These are phyloP conservation scores for Dynastes grantii DNA, from an alignment of 2,888 invertebrate genomes.

Conservation along the genomic window DNA sequence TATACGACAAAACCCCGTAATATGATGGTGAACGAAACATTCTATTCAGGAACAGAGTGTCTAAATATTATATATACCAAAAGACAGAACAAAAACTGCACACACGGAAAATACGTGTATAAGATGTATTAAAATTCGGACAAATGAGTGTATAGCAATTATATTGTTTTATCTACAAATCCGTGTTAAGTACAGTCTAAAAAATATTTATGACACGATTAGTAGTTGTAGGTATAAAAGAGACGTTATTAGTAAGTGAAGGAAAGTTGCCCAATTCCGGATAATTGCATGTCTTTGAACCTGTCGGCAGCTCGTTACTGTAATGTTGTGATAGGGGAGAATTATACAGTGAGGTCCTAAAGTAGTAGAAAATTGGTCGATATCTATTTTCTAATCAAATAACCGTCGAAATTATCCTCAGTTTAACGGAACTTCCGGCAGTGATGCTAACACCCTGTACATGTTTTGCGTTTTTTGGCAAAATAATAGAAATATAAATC, in stretches of 20 bases:
- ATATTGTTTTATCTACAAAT: conserved; percentile 30
- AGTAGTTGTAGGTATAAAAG: conserved; percentile 5
- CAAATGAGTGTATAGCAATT: conserved; percentile 17
- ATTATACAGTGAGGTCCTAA: no score
- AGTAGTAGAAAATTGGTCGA: no score
- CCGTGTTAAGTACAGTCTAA: conserved; percentile 18
- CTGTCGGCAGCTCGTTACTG: no score
- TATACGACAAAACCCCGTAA: conserved; percentile 44
- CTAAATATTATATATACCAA: conserved; percentile 28
- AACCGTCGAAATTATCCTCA: no score
- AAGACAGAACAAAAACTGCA: conserved; percentile 6
- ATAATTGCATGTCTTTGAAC: neutral
- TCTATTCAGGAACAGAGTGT: conserved; percentile 46
- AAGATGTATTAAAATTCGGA: neutral
- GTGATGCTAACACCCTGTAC: no score
- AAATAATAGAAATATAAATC: no score
- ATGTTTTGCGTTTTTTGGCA: no score
- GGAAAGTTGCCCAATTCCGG: neutral
- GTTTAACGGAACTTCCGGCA: no score
- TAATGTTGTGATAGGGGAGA: no score
- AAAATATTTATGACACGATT: conserved; percentile 6
- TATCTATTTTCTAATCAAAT: no score
- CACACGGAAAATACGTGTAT: conserved; percentile 3
- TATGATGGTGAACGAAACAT: conserved; percentile 50
- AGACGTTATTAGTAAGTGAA: conserved; percentile 12